Conservation (phyloP, 1,140 invertebrate genomes). For the Formica exsecta region DNA sequence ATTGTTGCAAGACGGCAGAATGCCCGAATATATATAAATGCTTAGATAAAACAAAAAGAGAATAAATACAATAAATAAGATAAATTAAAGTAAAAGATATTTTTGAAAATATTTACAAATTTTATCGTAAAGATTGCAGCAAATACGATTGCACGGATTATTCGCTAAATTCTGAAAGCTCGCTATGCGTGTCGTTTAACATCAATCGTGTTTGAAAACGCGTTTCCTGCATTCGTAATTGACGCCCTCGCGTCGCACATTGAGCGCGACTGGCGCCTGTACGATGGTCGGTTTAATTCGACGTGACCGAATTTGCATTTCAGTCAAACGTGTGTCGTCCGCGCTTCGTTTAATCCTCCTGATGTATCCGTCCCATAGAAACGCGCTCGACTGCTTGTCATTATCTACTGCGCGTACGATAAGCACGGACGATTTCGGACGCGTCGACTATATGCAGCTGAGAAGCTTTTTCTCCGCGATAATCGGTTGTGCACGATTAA, state of each 20-base stretch:
- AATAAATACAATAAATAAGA: not conserved
- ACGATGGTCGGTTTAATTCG: conserved; percentile 64
- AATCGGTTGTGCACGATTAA: not conserved
- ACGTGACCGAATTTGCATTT: conserved; percentile 71
- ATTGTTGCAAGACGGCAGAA: conserved; percentile 29
- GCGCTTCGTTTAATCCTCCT: conserved; percentile 50
- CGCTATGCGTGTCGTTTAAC: conserved; percentile 16
- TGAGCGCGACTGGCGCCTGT: conserved; percentile 64
- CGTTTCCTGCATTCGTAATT: conserved; percentile 49
- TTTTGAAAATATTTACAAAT: not conserved
- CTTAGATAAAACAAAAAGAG: no score
- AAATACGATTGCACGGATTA: not conserved
- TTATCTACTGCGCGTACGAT: conserved; percentile 22
- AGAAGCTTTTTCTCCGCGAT: not conserved
- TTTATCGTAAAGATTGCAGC: not conserved
- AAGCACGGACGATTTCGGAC: conserved; percentile 50
- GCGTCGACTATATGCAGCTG: conserved; percentile 13
- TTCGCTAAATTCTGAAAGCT: conserved; percentile 26
- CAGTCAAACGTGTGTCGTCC: conserved; percentile 45
- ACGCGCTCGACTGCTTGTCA: conserved; percentile 21
- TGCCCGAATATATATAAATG: not conserved
- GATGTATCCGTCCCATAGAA: conserved; percentile 44
- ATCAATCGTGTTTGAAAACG: conserved; percentile 55
- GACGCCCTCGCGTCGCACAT: conserved; percentile 50
- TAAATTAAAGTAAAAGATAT: not conserved